These are phyloP conservation scores for Limnephilus rhombicus DNA, from an alignment of 2,888 invertebrate genomes.

Conservation along the genomic window DNA sequence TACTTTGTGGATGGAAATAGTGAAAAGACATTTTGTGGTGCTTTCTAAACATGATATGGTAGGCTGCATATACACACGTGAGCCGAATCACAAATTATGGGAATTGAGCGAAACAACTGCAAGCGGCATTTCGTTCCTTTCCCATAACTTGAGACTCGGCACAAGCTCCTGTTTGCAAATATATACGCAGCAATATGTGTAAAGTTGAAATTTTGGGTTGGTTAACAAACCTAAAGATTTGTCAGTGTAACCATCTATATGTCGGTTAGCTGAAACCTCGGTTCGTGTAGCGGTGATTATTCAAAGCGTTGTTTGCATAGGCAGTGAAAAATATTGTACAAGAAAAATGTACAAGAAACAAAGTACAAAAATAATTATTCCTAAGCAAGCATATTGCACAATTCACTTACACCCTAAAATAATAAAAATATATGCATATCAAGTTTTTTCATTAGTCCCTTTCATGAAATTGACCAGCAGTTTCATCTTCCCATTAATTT, in stretches of 20 bases:
- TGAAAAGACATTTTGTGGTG: not conserved
- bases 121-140: too few species aligned
- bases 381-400: not conserved
- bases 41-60: not conserved
- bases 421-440: not conserved
- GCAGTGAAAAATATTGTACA: not conserved
- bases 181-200: not conserved
- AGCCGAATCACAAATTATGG: too few species aligned
- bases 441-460: not conserved
- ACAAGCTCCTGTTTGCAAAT: too few species aligned
- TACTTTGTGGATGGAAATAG: not conserved
- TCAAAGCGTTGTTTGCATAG: not conserved
- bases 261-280: not conserved
- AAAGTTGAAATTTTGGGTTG: not conserved
- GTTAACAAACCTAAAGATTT: not conserved
- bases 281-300: not conserved
- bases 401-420: not conserved
- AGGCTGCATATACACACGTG: too few species aligned
- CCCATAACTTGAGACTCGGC: too few species aligned
- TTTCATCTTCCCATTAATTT: not conserved
- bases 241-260: not conserved
- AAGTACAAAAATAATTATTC: too few species aligned
- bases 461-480: not conserved
- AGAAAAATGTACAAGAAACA: constrained; percentile 5
- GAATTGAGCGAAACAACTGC: too few species aligned